Evolutionary conservation across 1,140 invertebrate genomes (phyloP).

Genomic region (Ylistrum balloti): DNA sequence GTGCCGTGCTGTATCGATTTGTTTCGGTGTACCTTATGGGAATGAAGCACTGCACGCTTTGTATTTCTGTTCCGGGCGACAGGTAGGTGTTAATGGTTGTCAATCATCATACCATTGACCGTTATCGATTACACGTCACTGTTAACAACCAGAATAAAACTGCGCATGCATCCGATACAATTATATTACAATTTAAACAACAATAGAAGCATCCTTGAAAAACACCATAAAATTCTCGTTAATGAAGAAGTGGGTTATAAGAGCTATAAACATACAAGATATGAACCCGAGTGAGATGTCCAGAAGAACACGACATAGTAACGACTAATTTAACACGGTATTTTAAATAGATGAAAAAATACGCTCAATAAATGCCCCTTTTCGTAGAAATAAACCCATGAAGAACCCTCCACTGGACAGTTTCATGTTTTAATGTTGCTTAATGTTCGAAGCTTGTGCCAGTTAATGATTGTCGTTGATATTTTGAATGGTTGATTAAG

Average conservation of each 20-base stretch:
- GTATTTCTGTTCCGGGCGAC: neutral
- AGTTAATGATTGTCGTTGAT: neutral
- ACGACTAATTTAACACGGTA: neutral
- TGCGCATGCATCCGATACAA: neutral
- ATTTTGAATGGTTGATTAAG: neutral
- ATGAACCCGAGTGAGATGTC: neutral
- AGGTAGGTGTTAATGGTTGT: neutral
- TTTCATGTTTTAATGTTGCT: neutral
- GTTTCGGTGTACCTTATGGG: neutral
- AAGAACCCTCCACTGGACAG: neutral
- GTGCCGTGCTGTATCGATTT: neutral
- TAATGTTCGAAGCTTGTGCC: neutral
- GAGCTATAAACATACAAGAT: neutral
- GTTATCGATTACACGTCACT: neutral
- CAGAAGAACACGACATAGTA: neutral
- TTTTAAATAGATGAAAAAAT: neutral
- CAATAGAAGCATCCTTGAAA: conserved; percentile 19
- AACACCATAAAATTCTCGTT: conserved; percentile 17
- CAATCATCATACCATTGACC: neutral
- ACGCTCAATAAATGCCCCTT: neutral
- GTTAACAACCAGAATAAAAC: neutral
- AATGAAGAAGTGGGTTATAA: neutral
- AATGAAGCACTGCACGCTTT: neutral
- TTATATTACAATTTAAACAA: conserved; percentile 8
- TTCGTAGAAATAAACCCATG: neutral